phyloP scores from a whole-genome alignment of 2,888 invertebrate species.

The Scaptomyza tumidula region DNA sequence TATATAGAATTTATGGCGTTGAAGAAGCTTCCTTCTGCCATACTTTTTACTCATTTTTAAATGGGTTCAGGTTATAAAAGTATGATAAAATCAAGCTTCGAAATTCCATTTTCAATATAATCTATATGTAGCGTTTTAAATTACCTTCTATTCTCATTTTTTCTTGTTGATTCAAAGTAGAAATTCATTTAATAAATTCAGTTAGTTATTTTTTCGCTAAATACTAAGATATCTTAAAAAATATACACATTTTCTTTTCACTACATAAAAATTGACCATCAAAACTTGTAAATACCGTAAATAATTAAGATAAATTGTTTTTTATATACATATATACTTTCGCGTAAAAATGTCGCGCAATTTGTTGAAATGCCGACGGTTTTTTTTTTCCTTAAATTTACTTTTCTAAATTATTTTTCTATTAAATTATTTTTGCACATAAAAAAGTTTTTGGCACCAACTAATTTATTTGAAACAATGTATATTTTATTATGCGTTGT shows the following conservation, averaged over 20 bases:
- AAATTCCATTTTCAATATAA: too few relatives aligned
- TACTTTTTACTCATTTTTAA: too few relatives aligned
- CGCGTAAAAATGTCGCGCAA: constrained; percentile 20
- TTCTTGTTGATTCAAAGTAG: too few relatives aligned
- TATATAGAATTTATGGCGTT: too few relatives aligned
- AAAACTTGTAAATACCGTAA: constrained; percentile 41
- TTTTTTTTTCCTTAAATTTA: background rate
- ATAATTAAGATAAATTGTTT: constrained; percentile 13
- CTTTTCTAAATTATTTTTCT: background rate
- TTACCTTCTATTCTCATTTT: too few relatives aligned
- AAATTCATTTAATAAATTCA: constrained; percentile 1
- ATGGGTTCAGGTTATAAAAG: too few relatives aligned
- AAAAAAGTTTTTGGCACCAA: constrained; percentile 11
- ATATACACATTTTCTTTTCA: constrained; percentile 11
- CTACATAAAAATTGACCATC: constrained; percentile 32
- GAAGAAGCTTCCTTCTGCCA: too few relatives aligned
- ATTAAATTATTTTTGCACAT: constrained; percentile 1
- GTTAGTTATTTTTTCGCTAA: constrained; percentile 7
- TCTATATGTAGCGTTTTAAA: too few relatives aligned
- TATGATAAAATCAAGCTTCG: too few relatives aligned
- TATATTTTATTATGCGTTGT: constrained; percentile 12
- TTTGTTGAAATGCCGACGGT: constrained; percentile 56
- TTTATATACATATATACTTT: background rate
- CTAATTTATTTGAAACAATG: background rate
- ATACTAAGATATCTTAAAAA: background rate